Percentiles rank a stretch among this genome's conserved stretches.
Evolutionary conservation across 2,888 invertebrate genomes (phyloP).

Genomic region (Heliconius cydno): DNA sequence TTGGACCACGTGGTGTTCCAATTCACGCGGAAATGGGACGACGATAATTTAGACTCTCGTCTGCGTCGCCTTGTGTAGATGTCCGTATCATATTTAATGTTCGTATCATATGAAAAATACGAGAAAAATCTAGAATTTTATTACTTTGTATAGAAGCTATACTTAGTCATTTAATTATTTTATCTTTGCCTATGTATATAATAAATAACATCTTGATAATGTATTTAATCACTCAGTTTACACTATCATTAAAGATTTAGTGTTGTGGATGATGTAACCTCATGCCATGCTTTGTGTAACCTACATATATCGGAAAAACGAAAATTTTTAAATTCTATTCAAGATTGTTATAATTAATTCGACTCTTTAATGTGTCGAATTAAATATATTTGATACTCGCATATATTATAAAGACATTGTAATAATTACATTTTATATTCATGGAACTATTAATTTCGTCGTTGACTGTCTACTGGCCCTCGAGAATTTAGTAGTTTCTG

Average conservation of each 20-base stretch:
- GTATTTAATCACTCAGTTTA: not conserved
- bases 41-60: conserved; percentile 36
- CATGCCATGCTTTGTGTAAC: not conserved
- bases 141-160: not conserved
- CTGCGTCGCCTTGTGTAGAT: conserved; percentile 23
- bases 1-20: conserved; percentile 43
- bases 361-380: not conserved
- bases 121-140: not conserved
- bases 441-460: not conserved
- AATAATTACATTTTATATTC: not conserved
- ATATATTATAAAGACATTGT: not conserved
- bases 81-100: not conserved
- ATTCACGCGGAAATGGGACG: conserved; percentile 47
- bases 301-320: not conserved
- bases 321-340: not conserved
- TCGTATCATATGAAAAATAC: conserved; percentile 1
- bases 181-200: no score
- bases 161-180: not conserved
- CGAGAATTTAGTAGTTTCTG: not conserved
- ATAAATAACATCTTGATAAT: not conserved
- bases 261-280: not conserved
- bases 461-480: no score
- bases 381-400: not conserved
- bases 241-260: not conserved
- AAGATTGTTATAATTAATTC: not conserved